Evolutionary conservation across 2,888 invertebrate species (phyloP).

Genomic region (Phasia obesa): DNA sequence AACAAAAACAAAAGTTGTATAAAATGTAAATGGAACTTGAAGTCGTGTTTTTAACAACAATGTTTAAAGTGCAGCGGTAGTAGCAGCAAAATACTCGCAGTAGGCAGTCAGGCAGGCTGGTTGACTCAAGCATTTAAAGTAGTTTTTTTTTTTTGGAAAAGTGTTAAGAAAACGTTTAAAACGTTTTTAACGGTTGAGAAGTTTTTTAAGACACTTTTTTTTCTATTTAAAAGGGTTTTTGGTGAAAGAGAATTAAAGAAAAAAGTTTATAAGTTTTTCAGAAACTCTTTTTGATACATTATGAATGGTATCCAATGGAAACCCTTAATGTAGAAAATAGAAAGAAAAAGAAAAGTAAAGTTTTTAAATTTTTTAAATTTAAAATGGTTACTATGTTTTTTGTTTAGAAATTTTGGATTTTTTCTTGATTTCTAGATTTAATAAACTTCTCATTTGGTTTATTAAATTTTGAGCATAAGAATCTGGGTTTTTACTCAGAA

Average conservation of each 20-base stretch:
- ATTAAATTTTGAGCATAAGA: no score
- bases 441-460: no score
- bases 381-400: no score
- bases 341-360: no score
- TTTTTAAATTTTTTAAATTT: no score
- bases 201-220: slow-evolving; percentile 4
- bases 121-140: slow-evolving; percentile 19
- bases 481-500: no score
- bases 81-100: neutral
- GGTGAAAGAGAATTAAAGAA: neutral
- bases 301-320: no score
- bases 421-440: no score
- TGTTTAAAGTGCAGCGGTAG: slow-evolving; percentile 13
- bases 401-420: no score
- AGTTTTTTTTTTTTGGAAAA: slow-evolving; percentile 26
- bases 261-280: no score
- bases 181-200: slow-evolving; percentile 42
- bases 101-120: neutral
- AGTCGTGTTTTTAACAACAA: slow-evolving; percentile 24
- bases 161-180: slow-evolving; percentile 40
- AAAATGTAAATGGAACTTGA: slow-evolving; percentile 47
- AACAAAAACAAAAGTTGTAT: slow-evolving; percentile 25
- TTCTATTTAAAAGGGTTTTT: neutral
- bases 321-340: no score
- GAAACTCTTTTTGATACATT: no score